phyloP scores from a whole-genome alignment of 2,797 vertebrate genomes.

The Acrocephalus scirpaceus region DNA sequence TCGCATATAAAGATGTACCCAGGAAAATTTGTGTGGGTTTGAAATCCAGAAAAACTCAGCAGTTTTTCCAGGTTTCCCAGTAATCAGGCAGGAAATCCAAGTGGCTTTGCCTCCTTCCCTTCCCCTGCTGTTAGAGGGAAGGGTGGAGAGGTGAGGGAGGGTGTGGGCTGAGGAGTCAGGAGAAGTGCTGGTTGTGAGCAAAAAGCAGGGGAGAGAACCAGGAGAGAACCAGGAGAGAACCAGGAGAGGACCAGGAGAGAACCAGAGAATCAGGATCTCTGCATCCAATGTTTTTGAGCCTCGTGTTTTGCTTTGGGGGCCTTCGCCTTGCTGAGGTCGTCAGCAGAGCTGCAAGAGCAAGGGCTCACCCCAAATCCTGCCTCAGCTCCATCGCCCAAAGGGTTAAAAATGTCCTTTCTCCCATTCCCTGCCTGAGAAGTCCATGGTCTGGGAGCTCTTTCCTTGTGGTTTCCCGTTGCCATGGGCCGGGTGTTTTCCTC shows the following conservation, averaged over 20 bases:
- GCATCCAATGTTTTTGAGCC: background rate
- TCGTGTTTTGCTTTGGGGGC: background rate
- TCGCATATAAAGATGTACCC: background rate
- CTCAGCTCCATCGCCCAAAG: background rate
- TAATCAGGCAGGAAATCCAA: background rate
- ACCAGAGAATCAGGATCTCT: background rate
- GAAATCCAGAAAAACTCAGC: background rate
- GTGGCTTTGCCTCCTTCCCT: background rate
- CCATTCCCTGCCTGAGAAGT: background rate
- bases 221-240: too few species aligned
- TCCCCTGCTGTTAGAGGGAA: background rate
- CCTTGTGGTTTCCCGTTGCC: constrained; percentile 47
- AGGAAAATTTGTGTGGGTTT: background rate
- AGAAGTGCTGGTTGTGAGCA: background rate
- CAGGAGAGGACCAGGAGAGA: too few species aligned
- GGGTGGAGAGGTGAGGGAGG: background rate
- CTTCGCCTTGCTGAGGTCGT: fast-evolving
- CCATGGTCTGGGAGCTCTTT: background rate
- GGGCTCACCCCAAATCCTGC: background rate
- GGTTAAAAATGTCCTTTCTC: background rate
- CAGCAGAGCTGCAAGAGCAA: background rate
- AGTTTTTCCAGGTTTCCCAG: background rate
- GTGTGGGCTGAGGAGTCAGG: background rate
- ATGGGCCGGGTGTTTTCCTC: constrained; percentile 22
- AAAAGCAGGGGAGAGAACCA: background rate